Percentiles rank a stretch among this genome's conserved stretches.
phyloP scores from a whole-genome alignment of 2,888 invertebrate species.

The Dastarcus helophoroides region DNA sequence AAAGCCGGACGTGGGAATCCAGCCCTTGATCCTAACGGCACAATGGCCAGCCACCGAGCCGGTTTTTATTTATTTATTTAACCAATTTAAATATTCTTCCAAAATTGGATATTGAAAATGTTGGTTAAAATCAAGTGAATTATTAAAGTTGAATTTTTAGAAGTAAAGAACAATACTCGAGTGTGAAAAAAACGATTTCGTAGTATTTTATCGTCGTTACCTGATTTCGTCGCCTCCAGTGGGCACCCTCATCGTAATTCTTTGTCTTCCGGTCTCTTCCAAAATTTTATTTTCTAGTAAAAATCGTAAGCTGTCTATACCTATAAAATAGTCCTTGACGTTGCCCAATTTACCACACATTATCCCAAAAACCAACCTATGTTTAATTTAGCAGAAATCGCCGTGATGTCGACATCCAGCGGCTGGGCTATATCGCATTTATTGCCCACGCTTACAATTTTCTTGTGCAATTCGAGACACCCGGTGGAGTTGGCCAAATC shows the following conservation, averaged over 20 bases:
- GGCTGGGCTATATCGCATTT: conserved; percentile 50
- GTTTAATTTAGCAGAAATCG: conserved; percentile 33
- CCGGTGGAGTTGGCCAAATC: conserved; percentile 37
- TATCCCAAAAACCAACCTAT: conserved; percentile 18
- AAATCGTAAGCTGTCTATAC: conserved; percentile 17
- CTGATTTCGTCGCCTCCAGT: conserved; percentile 22
- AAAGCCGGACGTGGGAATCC: no score
- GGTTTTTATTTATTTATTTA: no score
- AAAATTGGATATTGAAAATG: no score
- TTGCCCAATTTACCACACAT: background rate
- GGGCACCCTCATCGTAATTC: conserved; percentile 18
- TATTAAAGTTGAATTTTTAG: background rate
- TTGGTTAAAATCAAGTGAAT: background rate
- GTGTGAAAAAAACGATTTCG: no score
- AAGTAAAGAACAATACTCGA: no score
- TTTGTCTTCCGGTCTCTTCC: conserved; percentile 14
- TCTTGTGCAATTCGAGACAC: conserved; percentile 35
- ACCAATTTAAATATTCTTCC: no score
- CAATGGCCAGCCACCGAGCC: no score
- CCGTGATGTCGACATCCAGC: conserved; percentile 18
- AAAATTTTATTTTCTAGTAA: conserved; percentile 16
- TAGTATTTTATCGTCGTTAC: conserved; percentile 7
- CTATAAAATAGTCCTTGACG: conserved; percentile 8
- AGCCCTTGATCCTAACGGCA: no score
- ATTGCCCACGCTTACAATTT: conserved; percentile 61